Evolutionary conservation across 2,113 vertebrate genomes (phyloP).

Genomic region (Crotalus horridus): DNA sequence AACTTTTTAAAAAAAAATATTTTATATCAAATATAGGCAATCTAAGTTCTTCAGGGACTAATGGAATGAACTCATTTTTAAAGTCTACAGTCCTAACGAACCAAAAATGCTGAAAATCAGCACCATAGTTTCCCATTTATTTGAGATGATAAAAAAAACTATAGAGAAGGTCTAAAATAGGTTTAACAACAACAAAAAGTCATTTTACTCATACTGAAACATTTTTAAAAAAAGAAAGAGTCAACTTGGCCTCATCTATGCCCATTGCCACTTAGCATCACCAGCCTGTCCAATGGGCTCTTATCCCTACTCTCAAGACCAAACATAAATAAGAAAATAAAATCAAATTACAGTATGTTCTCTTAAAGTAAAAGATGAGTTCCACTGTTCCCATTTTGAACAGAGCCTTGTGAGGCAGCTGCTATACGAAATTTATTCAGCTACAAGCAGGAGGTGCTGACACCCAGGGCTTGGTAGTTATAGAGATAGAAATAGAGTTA

Average conservation of each 20-base stretch:
- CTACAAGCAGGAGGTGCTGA: neutral
- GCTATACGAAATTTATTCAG: neutral
- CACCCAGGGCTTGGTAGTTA: neutral
- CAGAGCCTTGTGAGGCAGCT: neutral
- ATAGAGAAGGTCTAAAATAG: neutral
- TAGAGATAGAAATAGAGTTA: neutral
- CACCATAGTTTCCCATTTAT: neutral
- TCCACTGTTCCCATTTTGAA: neutral
- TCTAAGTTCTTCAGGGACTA: neutral
- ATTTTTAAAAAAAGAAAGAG: neutral
- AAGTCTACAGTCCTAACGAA: neutral
- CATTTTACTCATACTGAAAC: neutral
- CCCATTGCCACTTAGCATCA: neutral
- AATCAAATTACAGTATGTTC: neutral
- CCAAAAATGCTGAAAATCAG: neutral
- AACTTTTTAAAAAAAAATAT: neutral
- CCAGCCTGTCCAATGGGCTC: neutral
- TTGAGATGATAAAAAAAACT: neutral
- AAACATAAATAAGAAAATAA: neutral
- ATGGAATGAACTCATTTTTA: neutral
- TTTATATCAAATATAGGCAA: neutral
- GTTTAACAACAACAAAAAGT: neutral
- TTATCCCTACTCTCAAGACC: neutral
- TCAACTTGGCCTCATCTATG: neutral
- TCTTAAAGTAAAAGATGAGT: neutral